A percentile compares a stretch with the other conserved stretches of the same genome.
These are phyloP conservation scores for Borostomias antarcticus DNA, from an alignment of 2,797 vertebrate genomes.

Conservation along the genomic window DNA sequence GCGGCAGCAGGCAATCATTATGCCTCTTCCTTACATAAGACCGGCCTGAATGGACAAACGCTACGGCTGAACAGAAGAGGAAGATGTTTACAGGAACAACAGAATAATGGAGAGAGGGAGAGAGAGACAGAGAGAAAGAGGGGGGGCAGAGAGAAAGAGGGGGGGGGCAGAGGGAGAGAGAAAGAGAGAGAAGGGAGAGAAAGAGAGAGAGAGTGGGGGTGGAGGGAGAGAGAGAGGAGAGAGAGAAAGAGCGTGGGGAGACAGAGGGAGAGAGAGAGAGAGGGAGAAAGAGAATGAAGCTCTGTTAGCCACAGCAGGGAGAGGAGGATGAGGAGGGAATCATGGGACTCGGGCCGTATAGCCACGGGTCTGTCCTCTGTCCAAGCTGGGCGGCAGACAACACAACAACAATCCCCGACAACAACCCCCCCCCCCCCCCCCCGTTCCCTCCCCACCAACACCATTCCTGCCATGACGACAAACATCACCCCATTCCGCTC, in stretches of 20 bases:
- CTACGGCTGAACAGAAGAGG: not conserved
- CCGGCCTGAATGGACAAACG: constrained; percentile 41
- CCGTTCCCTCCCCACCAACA: not conserved
- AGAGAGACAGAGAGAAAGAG: constrained; percentile 22
- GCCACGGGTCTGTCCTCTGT: not conserved
- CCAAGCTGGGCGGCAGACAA: not conserved
- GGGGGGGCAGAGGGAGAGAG: too few species aligned
- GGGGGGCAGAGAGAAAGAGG: constrained; percentile 31
- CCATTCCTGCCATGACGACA: not conserved
- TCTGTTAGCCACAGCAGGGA: too few species aligned
- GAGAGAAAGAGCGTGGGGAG: constrained; percentile 39
- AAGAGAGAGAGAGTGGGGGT: too few species aligned
- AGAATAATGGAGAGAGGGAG: constrained; percentile 18
- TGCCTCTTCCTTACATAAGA: constrained; percentile 5
- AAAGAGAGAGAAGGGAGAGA: too few species aligned
- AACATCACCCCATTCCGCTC: not conserved
- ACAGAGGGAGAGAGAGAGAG: too few species aligned
- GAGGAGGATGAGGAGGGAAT: too few species aligned
- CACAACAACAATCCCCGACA: not conserved
- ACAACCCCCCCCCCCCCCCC: too few species aligned
- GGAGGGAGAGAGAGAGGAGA: not conserved
- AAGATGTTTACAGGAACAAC: constrained; percentile 27
- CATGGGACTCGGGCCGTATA: not conserved
- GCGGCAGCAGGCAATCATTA: not conserved
- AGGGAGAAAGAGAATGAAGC: too few species aligned